A percentile compares a stretch with the other conserved stretches of the same genome.
phyloP scores from a whole-genome alignment of 2,888 invertebrate genomes.

The Rhynchonema sp. region DNA sequence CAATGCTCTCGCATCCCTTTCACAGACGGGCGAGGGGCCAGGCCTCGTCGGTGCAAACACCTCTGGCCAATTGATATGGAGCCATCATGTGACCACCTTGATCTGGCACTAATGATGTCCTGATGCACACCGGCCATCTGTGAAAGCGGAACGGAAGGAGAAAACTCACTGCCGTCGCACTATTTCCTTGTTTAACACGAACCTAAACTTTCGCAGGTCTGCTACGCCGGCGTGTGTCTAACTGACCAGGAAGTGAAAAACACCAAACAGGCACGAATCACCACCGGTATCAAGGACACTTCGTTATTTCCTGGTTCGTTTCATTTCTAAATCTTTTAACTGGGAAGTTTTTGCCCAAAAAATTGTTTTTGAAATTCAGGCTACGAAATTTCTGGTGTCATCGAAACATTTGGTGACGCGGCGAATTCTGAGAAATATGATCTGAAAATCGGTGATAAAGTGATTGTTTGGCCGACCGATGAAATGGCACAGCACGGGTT shows the following conservation, averaged over 20 bases:
- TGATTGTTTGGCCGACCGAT: slow-evolving; percentile 32
- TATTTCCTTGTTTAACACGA: too few relatives aligned
- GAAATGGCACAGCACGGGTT: slow-evolving; percentile 11
- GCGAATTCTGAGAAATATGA: slow-evolving; percentile 22
- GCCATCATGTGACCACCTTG: too few relatives aligned
- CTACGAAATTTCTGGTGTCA: slow-evolving; percentile 34
- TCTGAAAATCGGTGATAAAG: slow-evolving; percentile 32
- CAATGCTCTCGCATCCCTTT: too few relatives aligned
- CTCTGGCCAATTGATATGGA: too few relatives aligned
- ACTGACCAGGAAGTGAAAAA: slow-evolving; percentile 31
- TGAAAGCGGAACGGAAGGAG: not conserved
- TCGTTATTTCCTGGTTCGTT: slow-evolving; percentile 25
- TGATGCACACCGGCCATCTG: too few relatives aligned
- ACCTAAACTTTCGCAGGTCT: slow-evolving; percentile 28
- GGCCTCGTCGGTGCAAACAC: too few relatives aligned
- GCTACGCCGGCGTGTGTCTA: slow-evolving; percentile 34
- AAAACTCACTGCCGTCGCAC: not conserved
- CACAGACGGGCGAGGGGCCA: too few relatives aligned
- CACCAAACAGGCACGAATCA: slow-evolving; percentile 29
- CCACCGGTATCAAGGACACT: slow-evolving; percentile 29
- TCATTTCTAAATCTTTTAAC: not conserved
- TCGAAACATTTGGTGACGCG: slow-evolving; percentile 31
- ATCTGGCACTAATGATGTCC: too few relatives aligned
- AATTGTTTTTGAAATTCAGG: slow-evolving; percentile 19
- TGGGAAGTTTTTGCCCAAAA: not conserved